Evolutionary conservation across 2,888 invertebrate species (phyloP), one percentile per base, ranked within the genome.

Genomic region (Oasisia sp.): DNA sequence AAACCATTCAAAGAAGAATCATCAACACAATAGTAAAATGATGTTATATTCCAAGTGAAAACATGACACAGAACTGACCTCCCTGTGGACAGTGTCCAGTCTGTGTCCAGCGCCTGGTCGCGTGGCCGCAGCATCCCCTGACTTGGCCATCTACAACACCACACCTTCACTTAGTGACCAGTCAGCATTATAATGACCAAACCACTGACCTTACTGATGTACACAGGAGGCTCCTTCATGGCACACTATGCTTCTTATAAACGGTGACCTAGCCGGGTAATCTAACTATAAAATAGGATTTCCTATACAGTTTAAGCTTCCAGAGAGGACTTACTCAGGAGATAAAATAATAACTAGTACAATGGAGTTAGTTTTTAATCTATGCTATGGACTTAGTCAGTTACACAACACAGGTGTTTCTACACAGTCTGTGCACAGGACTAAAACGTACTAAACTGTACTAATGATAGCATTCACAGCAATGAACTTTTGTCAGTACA

Each of bases 91-190:
- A 14, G 92, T 50, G 90, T 92, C 14, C 32, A 32, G 44, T 90
- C 50, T 12, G 90, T 58, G 58, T 92, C 92, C 56, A 58, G 38
- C 11, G 90, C 56, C 89, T 91, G 91, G 89, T 91, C 89, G 58
- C 27, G 27, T 27, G n/a, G 94, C 94, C 91, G 95, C 95, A 93
- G 95, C 93, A 94, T 95, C 95, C 19, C 95, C 94, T 45, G 95
- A 95, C 93, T 95, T 95, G 91, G 95, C 95, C 95, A 95, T 95
- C 95, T 95, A 94, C 89, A 94, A 93, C 91, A 91, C 32, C 93
- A 45, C 50, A 14, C 74, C 14, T 19, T 19, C 1, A 27, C 74
- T 74, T 19, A 74, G 27, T 74, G 74, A 74, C 27, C 74, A 27
- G 74, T 74, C 19, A 74, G 2, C 74, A 74, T 27, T 27, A 74